Base-by-base conservation (phyloP, 2,888 invertebrate genomes). In the Amiota mariae region DNA sequence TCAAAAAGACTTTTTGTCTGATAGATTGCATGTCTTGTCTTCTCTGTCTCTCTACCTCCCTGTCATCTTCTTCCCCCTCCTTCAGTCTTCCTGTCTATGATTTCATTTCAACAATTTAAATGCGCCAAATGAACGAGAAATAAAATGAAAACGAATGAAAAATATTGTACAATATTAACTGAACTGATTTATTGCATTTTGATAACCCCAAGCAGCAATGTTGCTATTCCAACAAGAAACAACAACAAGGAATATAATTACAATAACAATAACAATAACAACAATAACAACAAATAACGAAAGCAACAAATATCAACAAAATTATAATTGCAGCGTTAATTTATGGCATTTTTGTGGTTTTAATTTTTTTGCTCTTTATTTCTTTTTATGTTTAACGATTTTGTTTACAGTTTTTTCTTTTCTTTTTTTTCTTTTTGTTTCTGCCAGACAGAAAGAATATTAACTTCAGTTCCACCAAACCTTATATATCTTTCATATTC, bases 101-200 rank as follows among this genome's bases (percentile, higher is more conserved):
- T 49, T 49, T 47, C 13, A 47, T n/a, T 70, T 8, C 13, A 9
- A 18, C 36, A 10, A 46, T 18, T 13, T n/a, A 56, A 49, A 49
- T 18, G n/a, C 11, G 11, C 15, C 10, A 49, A 67, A 49, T 18
- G 8, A 48, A 67, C 13, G 10, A 48, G 46, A 11, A n/a, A 54
- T 11, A 46, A 70, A 18, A 70, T 13, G 47, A 13, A 64, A 51
- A 61, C 12, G 47, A 18, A 20, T 20, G 12, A 68, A 68, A 68
- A 13, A 24, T 24, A 51, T 54, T 48, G 46, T 24, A 68, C 51
- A 68, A 51, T 68, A 68, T 68, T 68, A 84, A 79, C 79, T 36
- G 80, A 82, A 80, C 83, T 85, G 84, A 84, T 84, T 85, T 84
- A 84, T 84, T 78, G 80, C 84, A 77, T 80, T 85, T 83, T 85